These are phyloP conservation scores for Conomelus anceps DNA, from an alignment of 2,888 invertebrate genomes.

Conservation along the genomic window DNA sequence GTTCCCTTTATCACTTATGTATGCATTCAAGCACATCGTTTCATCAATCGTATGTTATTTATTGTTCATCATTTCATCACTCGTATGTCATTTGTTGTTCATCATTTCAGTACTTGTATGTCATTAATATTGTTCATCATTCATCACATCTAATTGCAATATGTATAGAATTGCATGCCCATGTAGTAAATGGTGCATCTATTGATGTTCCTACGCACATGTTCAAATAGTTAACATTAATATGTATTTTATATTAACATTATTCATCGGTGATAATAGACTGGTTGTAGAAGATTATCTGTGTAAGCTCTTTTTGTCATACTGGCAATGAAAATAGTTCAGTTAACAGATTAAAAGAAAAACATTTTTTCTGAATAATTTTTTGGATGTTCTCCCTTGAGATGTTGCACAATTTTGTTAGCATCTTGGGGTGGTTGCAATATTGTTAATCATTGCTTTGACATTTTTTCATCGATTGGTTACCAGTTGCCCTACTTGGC, in stretches of 20 bases:
- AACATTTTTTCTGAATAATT: no score
- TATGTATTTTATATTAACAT: neutral
- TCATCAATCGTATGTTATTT: neutral
- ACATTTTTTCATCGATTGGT: no score
- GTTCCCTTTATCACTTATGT: neutral
- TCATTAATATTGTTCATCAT: neutral
- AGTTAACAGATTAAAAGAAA: no score
- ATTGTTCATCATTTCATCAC: neutral
- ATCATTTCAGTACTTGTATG: neutral
- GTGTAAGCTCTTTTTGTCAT: no score
- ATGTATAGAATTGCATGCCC: neutral
- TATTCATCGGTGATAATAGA: no score
- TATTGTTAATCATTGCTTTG: no score
- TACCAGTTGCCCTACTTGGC: no score
- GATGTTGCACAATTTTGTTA: no score
- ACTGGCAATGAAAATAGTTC: no score
- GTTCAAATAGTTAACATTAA: neutral
- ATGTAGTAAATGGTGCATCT: neutral
- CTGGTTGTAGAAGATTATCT: no score
- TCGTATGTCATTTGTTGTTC: neutral
- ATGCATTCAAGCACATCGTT: slow-evolving; percentile 6
- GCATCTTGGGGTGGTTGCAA: no score
- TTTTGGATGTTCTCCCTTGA: no score
- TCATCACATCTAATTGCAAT: neutral
- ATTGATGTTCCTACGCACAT: neutral